These are phyloP conservation scores for Macrotis lagotis DNA, from an alignment of 2,113 vertebrate genomes.

Conservation along the genomic window DNA sequence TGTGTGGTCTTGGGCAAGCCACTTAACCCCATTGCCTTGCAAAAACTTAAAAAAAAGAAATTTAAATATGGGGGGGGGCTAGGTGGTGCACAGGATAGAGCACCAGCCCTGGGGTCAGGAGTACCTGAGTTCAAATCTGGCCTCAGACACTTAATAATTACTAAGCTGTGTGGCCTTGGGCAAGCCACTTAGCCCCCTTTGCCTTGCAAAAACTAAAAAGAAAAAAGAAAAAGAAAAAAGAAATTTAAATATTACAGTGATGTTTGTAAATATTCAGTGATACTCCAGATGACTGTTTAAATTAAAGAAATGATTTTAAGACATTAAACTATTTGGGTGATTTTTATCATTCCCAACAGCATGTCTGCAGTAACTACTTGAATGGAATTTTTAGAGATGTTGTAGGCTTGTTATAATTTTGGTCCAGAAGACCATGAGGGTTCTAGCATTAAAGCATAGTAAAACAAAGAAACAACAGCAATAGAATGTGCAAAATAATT, in stretches of 20 bases:
- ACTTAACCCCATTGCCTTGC: no score
- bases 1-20: no score
- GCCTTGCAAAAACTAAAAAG: no score
- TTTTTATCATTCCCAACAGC: not conserved
- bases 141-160: no score
- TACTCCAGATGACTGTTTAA: not conserved
- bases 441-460: not conserved
- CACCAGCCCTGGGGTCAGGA: no score
- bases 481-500: not conserved
- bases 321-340: constrained; percentile 1
- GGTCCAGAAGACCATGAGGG: not conserved
- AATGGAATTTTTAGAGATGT: not conserved
- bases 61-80: no score
- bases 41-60: no score
- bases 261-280: not conserved
- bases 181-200: no score
- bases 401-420: not conserved
- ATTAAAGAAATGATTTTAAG: not conserved
- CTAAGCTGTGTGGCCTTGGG: no score
- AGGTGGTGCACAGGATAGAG: no score
- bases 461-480: not conserved
- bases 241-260: not conserved
- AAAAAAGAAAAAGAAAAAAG: no score
- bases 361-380: not conserved
- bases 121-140: no score